Conservation (phyloP, 2,888 invertebrate genomes). For the Tineola bisselliella region DNA sequence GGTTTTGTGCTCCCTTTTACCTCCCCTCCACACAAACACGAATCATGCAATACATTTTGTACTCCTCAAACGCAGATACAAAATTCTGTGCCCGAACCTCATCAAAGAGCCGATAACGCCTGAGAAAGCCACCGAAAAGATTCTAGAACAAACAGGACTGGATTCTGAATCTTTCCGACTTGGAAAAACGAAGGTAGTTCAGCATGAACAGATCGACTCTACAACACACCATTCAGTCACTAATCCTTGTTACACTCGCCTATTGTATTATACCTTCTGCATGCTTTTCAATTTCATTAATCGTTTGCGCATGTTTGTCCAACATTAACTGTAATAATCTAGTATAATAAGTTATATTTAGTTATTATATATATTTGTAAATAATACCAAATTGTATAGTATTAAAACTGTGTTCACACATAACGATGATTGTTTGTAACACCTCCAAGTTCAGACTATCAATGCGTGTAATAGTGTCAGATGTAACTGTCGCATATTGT, state of each 20-base stretch:
- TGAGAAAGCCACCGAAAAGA: conserved; percentile 82
- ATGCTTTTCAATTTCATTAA: conserved; percentile 12
- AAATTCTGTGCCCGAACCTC: conserved; percentile 96
- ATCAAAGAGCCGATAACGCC: conserved; percentile 77
- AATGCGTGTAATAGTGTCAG: too few species aligned
- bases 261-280: neutral
- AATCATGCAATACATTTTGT: conserved; percentile 29
- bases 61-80: conserved; percentile 86
- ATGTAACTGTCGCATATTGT: neutral
- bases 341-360: neutral
- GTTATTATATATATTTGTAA: neutral
- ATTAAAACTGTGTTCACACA: neutral
- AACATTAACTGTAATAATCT: neutral
- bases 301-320: neutral
- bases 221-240: neutral
- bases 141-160: conserved; percentile 85
- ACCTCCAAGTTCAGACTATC: neutral
- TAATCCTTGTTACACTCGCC: neutral
- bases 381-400: neutral
- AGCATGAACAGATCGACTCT: conserved; percentile 4
- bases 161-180: conserved; percentile 93
- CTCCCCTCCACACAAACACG: conserved; percentile 21
- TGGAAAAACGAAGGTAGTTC: conserved; percentile 92
- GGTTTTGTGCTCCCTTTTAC: conserved; percentile 33
- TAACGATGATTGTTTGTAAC: neutral